Evolutionary conservation across 2,888 invertebrate genomes (phyloP).

Genomic region (Thumatha senex): DNA sequence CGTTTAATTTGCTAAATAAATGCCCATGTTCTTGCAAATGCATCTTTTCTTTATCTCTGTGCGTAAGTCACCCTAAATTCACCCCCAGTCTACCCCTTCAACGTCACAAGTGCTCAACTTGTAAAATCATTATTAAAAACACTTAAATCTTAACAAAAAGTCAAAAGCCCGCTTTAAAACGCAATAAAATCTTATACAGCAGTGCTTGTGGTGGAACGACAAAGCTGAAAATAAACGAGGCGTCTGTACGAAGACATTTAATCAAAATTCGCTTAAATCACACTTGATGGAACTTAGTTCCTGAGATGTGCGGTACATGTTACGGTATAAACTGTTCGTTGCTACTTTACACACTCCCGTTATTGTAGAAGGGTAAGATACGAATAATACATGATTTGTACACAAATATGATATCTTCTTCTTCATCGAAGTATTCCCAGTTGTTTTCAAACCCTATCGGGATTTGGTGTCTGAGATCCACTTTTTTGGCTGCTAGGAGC

Average conservation of each 20-base stretch:
- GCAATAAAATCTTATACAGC: not conserved
- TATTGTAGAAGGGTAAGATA: constrained; percentile 6
- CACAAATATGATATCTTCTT: no score
- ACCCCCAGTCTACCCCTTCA: no score
- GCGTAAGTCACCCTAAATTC: no score
- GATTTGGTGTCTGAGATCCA: no score
- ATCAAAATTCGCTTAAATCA: constrained; percentile 52
- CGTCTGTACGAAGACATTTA: constrained; percentile 35
- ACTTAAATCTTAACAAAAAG: not conserved
- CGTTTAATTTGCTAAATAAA: no score
- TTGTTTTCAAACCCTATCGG: no score
- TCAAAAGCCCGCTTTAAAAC: not conserved
- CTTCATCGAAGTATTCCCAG: no score
- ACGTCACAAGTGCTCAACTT: no score
- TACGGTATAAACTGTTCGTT: constrained; percentile 33
- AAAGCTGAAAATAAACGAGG: constrained; percentile 28
- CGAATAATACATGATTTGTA: not conserved
- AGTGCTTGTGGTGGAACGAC: constrained; percentile 1
- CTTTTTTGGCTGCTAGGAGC: no score
- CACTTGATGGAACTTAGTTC: constrained; percentile 42
- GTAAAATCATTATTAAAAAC: no score
- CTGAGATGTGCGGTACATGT: constrained; percentile 32
- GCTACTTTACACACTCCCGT: constrained; percentile 13
- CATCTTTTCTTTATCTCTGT: no score
- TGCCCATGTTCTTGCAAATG: no score